These are phyloP conservation scores for Dasyprocta punctata DNA, from an alignment of 2,113 vertebrate genomes.

Conservation along the genomic window DNA sequence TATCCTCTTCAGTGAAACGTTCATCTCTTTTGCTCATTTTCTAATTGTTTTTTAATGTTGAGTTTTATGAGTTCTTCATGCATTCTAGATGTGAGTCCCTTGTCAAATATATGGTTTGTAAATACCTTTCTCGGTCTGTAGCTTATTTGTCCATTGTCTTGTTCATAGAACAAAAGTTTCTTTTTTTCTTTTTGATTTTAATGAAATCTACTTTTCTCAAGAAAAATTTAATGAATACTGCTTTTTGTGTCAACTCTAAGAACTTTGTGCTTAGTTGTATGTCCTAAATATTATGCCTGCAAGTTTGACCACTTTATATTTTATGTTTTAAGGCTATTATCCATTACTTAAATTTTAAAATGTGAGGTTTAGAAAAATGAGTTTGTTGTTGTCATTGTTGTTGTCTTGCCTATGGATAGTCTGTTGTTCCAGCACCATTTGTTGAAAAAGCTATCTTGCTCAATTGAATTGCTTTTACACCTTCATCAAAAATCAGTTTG, in stretches of 20 bases:
- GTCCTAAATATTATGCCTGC: background rate
- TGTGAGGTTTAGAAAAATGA: background rate
- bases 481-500: background rate
- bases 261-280: background rate
- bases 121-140: constrained; percentile 5
- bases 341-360: constrained; percentile 6
- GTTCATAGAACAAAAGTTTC: background rate
- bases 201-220: background rate
- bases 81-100: background rate
- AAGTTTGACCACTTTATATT: background rate
- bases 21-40: background rate
- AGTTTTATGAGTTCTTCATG: background rate
- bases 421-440: background rate
- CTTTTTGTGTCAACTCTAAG: background rate
- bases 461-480: background rate
- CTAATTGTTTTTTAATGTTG: background rate
- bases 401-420: background rate
- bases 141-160: background rate
- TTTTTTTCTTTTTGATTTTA: background rate
- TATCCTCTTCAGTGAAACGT: background rate
- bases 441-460: background rate
- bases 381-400: too few species aligned
- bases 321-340: constrained; percentile 8
- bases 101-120: background rate
- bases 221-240: background rate